phyloP scores from a whole-genome alignment of 2,797 vertebrate genomes.

The Pseudotriccus pelzelni region DNA sequence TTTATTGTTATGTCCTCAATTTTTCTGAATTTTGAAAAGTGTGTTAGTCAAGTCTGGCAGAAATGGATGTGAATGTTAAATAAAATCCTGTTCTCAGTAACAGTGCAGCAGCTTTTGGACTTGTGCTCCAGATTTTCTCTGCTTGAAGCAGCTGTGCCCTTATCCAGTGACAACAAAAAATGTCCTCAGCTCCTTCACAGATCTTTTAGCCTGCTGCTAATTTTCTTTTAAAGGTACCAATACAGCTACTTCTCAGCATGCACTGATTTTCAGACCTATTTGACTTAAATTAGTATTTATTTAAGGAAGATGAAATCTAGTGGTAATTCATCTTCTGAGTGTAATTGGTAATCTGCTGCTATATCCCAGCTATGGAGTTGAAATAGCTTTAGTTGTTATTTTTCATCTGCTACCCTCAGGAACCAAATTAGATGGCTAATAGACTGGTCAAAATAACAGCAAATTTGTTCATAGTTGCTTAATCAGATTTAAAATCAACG shows the following conservation, averaged over 20 bases:
- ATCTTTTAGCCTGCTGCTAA: background rate
- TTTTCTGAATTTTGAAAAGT: background rate
- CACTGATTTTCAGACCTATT: constrained; percentile 25
- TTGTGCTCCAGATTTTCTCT: background rate
- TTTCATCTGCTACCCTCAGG: background rate
- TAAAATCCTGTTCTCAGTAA: background rate
- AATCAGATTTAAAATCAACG: constrained; percentile 2
- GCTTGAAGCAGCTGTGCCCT: background rate
- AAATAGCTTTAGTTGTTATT: constrained; percentile 21
- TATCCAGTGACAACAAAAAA: background rate
- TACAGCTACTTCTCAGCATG: background rate
- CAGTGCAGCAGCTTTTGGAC: background rate
- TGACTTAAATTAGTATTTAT: constrained; percentile 37
- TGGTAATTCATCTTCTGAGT: constrained; percentile 13
- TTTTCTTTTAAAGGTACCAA: background rate
- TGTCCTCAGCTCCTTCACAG: background rate
- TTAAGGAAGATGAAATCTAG: background rate
- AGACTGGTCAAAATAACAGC: constrained; percentile 36
- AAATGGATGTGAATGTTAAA: background rate
- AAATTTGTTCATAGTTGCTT: background rate
- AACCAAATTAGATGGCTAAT: constrained; percentile 36
- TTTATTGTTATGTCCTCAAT: background rate
- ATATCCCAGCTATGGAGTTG: background rate
- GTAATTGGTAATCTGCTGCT: constrained; percentile 39
- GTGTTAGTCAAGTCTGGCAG: background rate